Evolutionary conservation across 2,888 invertebrate species (phyloP), one percentile per base, ranked within the genome.

Genomic region (Drosophila helvetica): DNA sequence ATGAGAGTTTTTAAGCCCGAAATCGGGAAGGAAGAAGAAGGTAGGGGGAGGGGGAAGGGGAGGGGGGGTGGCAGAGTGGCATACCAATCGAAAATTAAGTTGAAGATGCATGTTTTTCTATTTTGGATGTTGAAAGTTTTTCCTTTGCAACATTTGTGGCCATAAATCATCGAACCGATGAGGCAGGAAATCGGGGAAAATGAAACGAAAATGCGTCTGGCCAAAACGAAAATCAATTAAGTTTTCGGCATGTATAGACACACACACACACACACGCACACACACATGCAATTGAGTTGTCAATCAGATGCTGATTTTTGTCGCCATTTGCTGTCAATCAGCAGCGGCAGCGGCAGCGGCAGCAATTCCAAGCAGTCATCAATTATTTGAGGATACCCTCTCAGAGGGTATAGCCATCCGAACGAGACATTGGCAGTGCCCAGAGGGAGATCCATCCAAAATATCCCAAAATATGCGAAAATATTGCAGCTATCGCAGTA

Each of bases 291-390:
- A 86, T 88, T 86, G 88, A 88, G 88, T 88, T 86, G 86, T 86
- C 86, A 86, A 86, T 86, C 88, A 88, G 87, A 70, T 65, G 79
- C 74, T 81, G 86, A 87, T 87, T 82, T 82, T 82, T 84, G 82
- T 82, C 82, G 82, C 82, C 87, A 77, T 77, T 82, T 85, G 85
- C 82, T 67, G 82, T 82, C 82, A 82, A 84, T 82, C 82, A 72
- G 85, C 84, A 77, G 48, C 64, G 46, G 33, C 56, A 52, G 55
- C 66, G 54, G 53, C 80, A 79, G 71, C 76, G 46, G 53, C 59
- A 60, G 59, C 76, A 86, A 85, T 79, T 86, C 76, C 86, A 74
- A 74, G 70, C 85, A 75, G 64, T 77, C 82, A 86, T 86, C 88
- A 86, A 86, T 88, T 86, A 86, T 83, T 77, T 79, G 81, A 78